Evolutionary conservation across 1,140 invertebrate species (phyloP), one percentile per base, ranked within the genome.

Genomic region (Procambarus clarkii): DNA sequence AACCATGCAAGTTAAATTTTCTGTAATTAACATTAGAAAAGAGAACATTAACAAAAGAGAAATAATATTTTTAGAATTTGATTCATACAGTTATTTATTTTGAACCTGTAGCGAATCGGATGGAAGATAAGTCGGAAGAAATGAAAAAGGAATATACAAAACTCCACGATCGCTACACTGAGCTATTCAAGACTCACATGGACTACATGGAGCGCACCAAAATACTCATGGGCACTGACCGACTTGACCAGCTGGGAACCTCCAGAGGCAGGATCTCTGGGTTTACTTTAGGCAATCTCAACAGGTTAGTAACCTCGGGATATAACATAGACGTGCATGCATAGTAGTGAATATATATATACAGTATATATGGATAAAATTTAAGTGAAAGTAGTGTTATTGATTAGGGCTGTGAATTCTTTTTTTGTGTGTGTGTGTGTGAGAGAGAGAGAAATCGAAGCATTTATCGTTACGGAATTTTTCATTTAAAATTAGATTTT

Each of bases 201-300:
- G 99, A 99, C 95, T 99, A 99, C 94, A 99, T 99, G 97, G 99
- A 99, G 95, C 95, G 99, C 92, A 99, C 98, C 15, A 99, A 99
- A 95, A 97, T 99, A 93, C 94, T 99, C 15, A 97, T 98, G 95
- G 97, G 98, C 45, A 96, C 96, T 92, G 96, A 97, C 93, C 94
- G 96, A 93, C 94, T 96, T 79, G 96, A 95, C 92, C 94, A 95
- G 78, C 92, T 95, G 77, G 94, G 94, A 46, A 84, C 94, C 94
- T 54, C 94, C 74, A 94, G 95, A 80, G 93, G 94, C 13, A 93
- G 96, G 54, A 94, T 96, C 88, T 96, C 96, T 85, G 95, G 95
- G 71, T 95, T 96, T 93, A 95, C 95, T 64, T 93, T 96, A 78
- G 93, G 94, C n/a, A 95, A 95, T 81, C 95, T 96, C 94, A 94